Evolutionary conservation across 2,113 vertebrate genomes (phyloP).

Genomic region (Upupa epops): DNA sequence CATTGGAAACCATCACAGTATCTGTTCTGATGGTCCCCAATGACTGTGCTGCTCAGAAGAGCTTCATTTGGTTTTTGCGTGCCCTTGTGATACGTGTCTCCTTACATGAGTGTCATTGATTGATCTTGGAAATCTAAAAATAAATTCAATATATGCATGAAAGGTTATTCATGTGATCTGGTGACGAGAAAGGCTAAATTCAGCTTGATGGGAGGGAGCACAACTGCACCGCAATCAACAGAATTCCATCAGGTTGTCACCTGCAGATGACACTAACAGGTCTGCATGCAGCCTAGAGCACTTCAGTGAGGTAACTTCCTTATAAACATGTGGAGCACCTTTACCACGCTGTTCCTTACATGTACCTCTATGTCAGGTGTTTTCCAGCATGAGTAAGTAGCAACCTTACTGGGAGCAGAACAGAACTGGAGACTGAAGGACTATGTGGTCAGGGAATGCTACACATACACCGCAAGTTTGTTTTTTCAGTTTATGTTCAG

Average conservation of each 20-base stretch:
- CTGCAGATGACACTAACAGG: neutral
- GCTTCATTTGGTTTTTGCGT: neutral
- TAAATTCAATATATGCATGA: slow-evolving; percentile 23
- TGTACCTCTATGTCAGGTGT: neutral
- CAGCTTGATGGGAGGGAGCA: slow-evolving; percentile 14
- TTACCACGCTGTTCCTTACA: neutral
- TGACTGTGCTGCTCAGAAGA: neutral
- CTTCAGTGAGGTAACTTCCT: neutral
- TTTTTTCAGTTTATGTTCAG: neutral
- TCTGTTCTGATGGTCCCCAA: neutral
- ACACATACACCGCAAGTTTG: neutral
- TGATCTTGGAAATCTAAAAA: slow-evolving; percentile 46
- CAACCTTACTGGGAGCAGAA: neutral
- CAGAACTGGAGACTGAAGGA: neutral
- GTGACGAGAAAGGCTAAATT: slow-evolving; percentile 36
- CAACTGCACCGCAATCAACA: slow-evolving; percentile 17
- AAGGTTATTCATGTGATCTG: slow-evolving; percentile 27
- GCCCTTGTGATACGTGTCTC: neutral
- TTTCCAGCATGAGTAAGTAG: neutral
- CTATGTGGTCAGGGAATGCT: neutral
- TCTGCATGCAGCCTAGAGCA: neutral
- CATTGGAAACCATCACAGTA: neutral
- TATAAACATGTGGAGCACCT: neutral
- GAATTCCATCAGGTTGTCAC: neutral
- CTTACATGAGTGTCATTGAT: slow-evolving; percentile 28